Percentiles rank a stretch among this genome's conserved stretches.
These are phyloP conservation scores for Octodonta nipae DNA, from an alignment of 2,888 invertebrate species.

Conservation along the genomic window DNA sequence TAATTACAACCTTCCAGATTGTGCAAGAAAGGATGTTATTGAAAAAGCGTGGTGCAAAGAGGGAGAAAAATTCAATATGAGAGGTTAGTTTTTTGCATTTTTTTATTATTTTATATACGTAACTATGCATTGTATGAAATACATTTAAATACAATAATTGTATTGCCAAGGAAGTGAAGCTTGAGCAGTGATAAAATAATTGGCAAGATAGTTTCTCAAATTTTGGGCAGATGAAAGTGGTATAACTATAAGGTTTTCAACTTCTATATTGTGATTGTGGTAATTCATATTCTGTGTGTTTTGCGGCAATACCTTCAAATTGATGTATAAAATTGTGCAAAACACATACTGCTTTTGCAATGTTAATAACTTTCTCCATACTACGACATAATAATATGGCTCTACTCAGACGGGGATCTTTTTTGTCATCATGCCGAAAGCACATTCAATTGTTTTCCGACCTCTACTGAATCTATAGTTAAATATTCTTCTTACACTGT, in stretches of 20 bases:
- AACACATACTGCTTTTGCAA: not conserved
- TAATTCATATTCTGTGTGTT: no score
- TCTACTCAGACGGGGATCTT: not conserved
- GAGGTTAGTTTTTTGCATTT: no score
- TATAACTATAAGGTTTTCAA: not conserved
- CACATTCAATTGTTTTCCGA: not conserved
- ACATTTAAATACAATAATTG: no score
- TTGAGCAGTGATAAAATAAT: not conserved
- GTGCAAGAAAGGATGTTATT: no score
- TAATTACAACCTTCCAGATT: no score
- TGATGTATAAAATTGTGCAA: not conserved
- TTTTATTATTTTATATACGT: no score
- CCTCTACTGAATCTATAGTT: not conserved
- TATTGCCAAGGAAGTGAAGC: not conserved
- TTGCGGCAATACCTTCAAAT: not conserved
- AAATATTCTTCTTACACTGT: not conserved
- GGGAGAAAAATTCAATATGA: no score
- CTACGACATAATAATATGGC: not conserved
- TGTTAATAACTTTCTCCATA: no score
- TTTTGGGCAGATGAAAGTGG: not conserved
- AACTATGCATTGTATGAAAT: no score
- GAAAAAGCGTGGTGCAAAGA: no score
- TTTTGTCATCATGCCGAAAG: not conserved
- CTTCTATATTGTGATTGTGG: no score
- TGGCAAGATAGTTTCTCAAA: not conserved